Base-by-base conservation (phyloP, 2,113 vertebrate species). In the Barbus barbus region DNA sequence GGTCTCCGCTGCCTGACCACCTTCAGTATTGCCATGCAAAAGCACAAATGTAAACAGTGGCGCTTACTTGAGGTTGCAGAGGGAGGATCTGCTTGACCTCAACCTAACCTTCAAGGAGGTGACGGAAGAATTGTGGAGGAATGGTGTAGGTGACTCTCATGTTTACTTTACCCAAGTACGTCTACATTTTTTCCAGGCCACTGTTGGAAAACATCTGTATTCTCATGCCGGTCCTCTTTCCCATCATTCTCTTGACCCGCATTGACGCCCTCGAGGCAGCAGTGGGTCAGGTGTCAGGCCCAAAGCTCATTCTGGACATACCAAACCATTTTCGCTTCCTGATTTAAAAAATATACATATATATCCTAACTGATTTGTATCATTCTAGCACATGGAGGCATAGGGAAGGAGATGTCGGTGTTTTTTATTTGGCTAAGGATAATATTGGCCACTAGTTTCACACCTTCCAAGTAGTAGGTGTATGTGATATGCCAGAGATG, bases 381-480 rank as follows among this genome's bases (percentile, higher is more conserved):
- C 56, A 85, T 83, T 89, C 91, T 91, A 90, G 89, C 48, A 88
- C 90, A 84, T 93, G 88, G 75, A 74, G n/a, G 84, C 22, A 85
- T 26, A 83, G 90, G 89, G 85, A 93, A 88, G 90, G 22, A 88
- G 82, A 86, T 87, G 85, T 83, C 90, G 24, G 38, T 74, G 14
- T 63, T 69, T 82, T 72, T 77, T n/a, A n/a, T n/a, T n/a, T 90
- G 83, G 86, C 87, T 84, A 72, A 46, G 22, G 51, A 88, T 92
- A 87, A 87, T 89, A 90, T 89, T 90, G 91, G 85, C 26, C 83
- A 69, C 71, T 78, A 86, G 86, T 88, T 91, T 91, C 82, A 87
- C 86, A 90, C 82, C 85, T 91, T 91, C 89, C 91, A 89, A 77
- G 71, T 82, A 82, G 82, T 69, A 61, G 13, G 36, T 81, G 78